These are phyloP conservation scores for Actinemys pallida DNA, from an alignment of 2,113 vertebrate genomes.

Conservation along the genomic window DNA sequence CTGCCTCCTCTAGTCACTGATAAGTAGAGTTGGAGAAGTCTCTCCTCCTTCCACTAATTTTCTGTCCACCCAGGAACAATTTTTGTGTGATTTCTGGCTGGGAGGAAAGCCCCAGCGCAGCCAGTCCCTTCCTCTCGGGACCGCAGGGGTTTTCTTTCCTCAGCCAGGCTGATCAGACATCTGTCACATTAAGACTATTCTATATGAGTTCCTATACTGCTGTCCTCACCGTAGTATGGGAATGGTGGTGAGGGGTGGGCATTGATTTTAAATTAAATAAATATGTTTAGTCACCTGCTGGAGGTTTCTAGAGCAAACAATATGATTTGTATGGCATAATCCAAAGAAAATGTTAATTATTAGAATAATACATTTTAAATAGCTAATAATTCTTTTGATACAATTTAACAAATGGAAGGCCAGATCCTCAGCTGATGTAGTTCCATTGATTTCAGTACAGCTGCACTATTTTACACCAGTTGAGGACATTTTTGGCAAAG, in stretches of 20 bases:
- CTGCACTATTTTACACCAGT: neutral
- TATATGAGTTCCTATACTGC: neutral
- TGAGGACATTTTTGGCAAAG: constrained; percentile 22
- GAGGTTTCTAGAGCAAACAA: neutral
- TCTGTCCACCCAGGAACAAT: neutral
- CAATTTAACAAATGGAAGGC: neutral
- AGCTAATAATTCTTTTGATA: constrained; percentile 1
- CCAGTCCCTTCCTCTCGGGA: neutral
- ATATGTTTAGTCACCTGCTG: neutral
- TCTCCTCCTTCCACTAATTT: neutral
- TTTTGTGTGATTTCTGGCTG: neutral
- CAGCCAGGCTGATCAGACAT: neutral
- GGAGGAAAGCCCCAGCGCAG: neutral
- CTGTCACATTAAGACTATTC: neutral
- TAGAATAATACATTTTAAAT: neutral
- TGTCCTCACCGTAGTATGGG: rapidly evolving
- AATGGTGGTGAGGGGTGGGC: neutral
- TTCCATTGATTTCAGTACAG: neutral
- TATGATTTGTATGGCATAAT: neutral
- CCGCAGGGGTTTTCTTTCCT: neutral
- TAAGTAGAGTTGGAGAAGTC: neutral
- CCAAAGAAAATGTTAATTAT: constrained; percentile 27
- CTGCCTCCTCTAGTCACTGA: neutral
- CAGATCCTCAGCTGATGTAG: constrained; percentile 4
- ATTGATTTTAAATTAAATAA: neutral